Base-by-base conservation (phyloP, 1,140 invertebrate species). In the Nasonia longicornis region DNA sequence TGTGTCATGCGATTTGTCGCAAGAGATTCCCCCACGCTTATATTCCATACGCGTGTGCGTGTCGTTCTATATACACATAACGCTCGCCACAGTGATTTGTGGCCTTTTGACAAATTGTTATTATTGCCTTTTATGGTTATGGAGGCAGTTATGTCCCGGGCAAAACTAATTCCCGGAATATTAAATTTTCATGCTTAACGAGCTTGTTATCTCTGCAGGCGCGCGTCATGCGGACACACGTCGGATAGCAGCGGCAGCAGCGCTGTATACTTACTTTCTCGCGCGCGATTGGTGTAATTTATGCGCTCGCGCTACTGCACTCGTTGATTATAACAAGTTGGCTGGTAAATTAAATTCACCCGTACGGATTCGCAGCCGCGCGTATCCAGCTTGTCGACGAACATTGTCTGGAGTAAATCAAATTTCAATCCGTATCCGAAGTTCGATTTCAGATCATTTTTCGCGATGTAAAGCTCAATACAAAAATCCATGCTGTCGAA, bases 1-100 rank as follows among this genome's bases (percentile, higher is more conserved):
- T 71, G 48, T 83, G 85, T 86, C 84, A 67, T 85, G 76, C 86
- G 84, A 88, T 84, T 86, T 84, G 83, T 87, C 84, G 85, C 84
- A 66, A 81, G 75, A 82, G 77, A 79, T 77, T 79, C 76, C 73
- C 73, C 31, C 52, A 58, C 29, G 29, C 14, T n/a, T 14, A 31
- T 67, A 11, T 29, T 35, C 3, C 3, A 35, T 35, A 35, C 31
- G 31, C 76, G 12, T 22, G 16, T 48, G 11, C 22, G n/a, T 66
- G 52, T 72, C 35, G 20, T 66, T 12, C 42, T 71, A 72, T 38
- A 29, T 73, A 72, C 8, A 75, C 29, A 63, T 48, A 48, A 16
- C 45, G 20, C 16, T 58, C 20, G 58, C 16, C 48, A 69, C 71
- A 75, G 76, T 78, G 76, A 82, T 79, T 82, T 79, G 81, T 82